Evolutionary conservation across 2,888 invertebrate genomes (phyloP).

Genomic region (Bhutanitis thaidina): DNA sequence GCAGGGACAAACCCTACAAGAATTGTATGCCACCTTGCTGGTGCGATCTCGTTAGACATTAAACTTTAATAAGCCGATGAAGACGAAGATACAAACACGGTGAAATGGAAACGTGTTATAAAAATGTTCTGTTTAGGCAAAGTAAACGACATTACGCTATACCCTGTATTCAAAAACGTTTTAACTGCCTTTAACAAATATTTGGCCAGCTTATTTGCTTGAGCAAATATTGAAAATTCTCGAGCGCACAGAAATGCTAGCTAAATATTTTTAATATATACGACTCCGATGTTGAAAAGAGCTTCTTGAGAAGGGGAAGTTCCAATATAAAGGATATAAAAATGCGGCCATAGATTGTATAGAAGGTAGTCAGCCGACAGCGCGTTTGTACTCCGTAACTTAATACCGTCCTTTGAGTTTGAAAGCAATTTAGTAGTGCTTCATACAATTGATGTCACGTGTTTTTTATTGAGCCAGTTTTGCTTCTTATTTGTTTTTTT

Average conservation of each 20-base stretch:
- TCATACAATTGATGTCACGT: background rate
- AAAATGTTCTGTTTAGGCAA: too few species aligned
- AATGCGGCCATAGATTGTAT: constrained; percentile 36
- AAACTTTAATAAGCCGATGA: too few species aligned
- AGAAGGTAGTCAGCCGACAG: constrained; percentile 19
- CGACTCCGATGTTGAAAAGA: constrained; percentile 39
- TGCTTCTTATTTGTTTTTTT: background rate
- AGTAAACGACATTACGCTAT: too few species aligned
- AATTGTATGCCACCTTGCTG: too few species aligned
- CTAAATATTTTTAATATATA: constrained; percentile 51
- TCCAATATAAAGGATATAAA: constrained; percentile 45
- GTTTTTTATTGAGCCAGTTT: background rate
- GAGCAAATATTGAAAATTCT: constrained; percentile 25
- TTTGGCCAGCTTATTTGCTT: constrained; percentile 6
- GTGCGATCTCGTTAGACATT: too few species aligned
- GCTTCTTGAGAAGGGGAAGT: constrained; percentile 46
- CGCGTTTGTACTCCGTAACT: constrained; percentile 2
- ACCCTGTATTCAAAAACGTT: too few species aligned
- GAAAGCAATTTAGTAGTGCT: constrained; percentile 5
- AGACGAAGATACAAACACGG: too few species aligned
- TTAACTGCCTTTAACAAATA: background rate
- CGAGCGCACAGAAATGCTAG: constrained; percentile 33
- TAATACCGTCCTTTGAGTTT: background rate
- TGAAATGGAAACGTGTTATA: too few species aligned
- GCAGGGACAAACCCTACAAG: too few species aligned